Conservation (phyloP, 2,888 invertebrate species). For the Tromatobia lineatoria region DNA sequence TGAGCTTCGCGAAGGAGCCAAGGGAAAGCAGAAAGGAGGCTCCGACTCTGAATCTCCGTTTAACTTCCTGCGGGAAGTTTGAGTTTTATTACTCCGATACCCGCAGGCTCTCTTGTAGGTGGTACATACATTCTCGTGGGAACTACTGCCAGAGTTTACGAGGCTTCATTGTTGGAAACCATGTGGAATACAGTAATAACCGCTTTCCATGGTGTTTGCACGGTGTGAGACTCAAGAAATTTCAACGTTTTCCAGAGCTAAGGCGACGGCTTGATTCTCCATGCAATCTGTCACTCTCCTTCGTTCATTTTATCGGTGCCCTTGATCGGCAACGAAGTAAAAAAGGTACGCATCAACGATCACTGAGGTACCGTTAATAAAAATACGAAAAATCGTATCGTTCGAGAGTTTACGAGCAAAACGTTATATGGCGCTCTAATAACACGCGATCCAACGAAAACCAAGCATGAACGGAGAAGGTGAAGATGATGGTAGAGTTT, state of each 20-base stretch:
- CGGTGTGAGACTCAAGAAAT: conserved; percentile 13
- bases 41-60: conserved; percentile 21
- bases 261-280: neutral
- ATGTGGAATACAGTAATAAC: conserved; percentile 37
- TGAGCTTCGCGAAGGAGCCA: neutral
- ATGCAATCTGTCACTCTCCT: neutral
- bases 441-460: neutral
- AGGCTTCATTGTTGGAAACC: conserved; percentile 55
- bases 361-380: neutral
- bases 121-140: conserved; percentile 24
- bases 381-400: neutral
- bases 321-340: neutral
- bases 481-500: no score
- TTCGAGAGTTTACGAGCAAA: neutral
- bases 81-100: conserved; percentile 53
- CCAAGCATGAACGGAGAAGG: neutral
- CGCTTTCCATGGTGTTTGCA: conserved; percentile 50
- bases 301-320: neutral
- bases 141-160: conserved; percentile 47
- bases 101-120: conserved; percentile 17
- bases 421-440: neutral
- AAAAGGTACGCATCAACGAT: neutral
- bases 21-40: neutral
- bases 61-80: conserved; percentile 33
- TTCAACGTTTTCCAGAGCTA: conserved; percentile 20